Base-by-base conservation (phyloP, 1,140 invertebrate species). In the Drosophila murphyi region DNA sequence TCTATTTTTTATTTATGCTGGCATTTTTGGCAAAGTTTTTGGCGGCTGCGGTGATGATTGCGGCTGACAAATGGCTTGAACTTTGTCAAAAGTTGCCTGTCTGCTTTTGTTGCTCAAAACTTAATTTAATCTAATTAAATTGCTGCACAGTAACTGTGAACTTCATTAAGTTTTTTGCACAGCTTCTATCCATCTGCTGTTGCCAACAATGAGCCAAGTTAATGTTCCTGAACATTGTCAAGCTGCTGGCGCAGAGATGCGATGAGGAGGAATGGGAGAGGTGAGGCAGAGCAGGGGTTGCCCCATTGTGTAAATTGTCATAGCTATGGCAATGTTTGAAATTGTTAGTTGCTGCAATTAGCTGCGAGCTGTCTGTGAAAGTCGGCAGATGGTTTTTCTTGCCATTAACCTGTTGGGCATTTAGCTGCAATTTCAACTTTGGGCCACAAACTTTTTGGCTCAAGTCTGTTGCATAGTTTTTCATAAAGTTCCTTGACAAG, bases 121-220 rank as follows among this genome's bases (percentile, higher is more conserved):
- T 88, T 78, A 32, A 45, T 73, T 74, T 80, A 82, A 80, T 74
- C 71, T 76, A 76, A 83, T 88, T 80, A 80, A 70, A 83, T 80
- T 77, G 35, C 71, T 52, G 64, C 63, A 62, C 64, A 56, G 65
- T 59, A 63, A 87, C 39, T 64, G 73, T 43, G 71, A 80, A 82
- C 64, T 82, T 80, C 56, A 87, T 82, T 74, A 72, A 68, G 72
- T 64, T 69, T 70, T 76, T 78, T 31, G 29, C 43, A 59, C 51
- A 61, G 48, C 55, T 29, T 39, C 47, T 67, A 54, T 10, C 51
- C 55, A 50, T 64, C 65, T 77, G 62, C 63, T 54, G 43, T 31
- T 45, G 28, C 7, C 45, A 63, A 64, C 67, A 59, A 54, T 72
- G 65, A 57, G 57, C 69, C 57, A 82, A 82, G 72, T 72, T 80